A percentile compares a stretch with the other conserved stretches of the same genome.
Evolutionary conservation across 2,113 vertebrate species (phyloP).

Genomic region (Dicerorhinus sumatrensis): DNA sequence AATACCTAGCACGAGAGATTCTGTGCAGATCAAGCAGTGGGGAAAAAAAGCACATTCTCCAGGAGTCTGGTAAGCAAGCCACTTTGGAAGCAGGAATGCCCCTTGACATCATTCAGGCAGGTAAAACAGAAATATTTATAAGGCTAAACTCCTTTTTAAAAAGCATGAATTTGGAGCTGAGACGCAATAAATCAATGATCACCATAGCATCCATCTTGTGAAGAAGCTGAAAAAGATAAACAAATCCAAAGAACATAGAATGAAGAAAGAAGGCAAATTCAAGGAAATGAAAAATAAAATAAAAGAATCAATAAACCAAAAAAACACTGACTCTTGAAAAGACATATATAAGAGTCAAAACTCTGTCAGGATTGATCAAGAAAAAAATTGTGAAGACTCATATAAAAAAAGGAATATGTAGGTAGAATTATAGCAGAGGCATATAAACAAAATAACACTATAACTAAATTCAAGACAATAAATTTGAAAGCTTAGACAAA

Average conservation of each 20-base stretch:
- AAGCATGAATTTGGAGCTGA: constrained; percentile 15
- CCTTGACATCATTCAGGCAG: not conserved
- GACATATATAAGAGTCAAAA: not conserved
- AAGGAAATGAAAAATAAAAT: constrained; percentile 1
- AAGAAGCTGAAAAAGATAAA: constrained; percentile 32
- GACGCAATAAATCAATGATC: not conserved
- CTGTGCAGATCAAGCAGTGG: not conserved
- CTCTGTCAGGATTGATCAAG: not conserved
- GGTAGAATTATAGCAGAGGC: not conserved
- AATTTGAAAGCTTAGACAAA: not conserved
- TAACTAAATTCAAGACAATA: constrained; percentile 17
- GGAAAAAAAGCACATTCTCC: not conserved
- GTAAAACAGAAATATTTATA: constrained; percentile 7
- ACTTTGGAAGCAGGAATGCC: not conserved
- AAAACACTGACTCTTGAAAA: not conserved
- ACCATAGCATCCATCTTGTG: not conserved
- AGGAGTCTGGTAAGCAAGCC: not conserved
- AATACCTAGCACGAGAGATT: not conserved
- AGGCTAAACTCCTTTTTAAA: not conserved
- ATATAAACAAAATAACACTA: not conserved
- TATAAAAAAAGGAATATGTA: not conserved
- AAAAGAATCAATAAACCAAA: constrained; percentile 29
- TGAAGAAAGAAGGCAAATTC: constrained; percentile 30
- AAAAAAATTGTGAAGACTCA: not conserved
- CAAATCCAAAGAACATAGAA: not conserved